A percentile compares a stretch with the other conserved stretches of the same genome.
Conservation (phyloP, 2,888 invertebrate species). For the Rugalucina vietnamica region DNA sequence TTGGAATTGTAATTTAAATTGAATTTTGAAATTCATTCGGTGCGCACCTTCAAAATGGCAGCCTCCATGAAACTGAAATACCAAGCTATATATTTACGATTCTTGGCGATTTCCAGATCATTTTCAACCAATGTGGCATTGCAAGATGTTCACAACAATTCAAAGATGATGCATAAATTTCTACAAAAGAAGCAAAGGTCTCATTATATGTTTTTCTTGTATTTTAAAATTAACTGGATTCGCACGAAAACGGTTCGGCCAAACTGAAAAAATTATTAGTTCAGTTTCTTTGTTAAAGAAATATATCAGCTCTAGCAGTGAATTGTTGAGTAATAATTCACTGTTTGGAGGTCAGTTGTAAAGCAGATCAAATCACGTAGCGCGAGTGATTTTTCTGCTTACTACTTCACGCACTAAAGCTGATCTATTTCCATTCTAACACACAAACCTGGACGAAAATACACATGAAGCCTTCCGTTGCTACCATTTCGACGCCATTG, state of each 20-base stretch:
- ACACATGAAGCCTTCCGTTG: too few species aligned
- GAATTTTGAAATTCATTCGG: not conserved
- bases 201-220: not conserved
- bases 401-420: too few species aligned
- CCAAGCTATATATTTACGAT: not conserved
- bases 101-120: not conserved
- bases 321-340: not conserved
- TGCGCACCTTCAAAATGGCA: conserved; percentile 35
- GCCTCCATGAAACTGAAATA: conserved; percentile 17
- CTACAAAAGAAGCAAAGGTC: conserved; percentile 31
- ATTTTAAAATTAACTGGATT: not conserved
- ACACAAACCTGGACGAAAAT: too few species aligned
- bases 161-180: conserved; percentile 36
- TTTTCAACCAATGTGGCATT: not conserved
- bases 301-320: too few species aligned
- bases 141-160: not conserved
- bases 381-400: too few species aligned
- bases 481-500: too few species aligned
- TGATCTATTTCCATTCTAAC: too few species aligned
- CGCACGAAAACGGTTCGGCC: not conserved
- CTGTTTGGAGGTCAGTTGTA: not conserved
- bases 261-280: too few species aligned
- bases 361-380: too few species aligned
- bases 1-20: too few species aligned
- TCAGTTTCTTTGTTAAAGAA: too few species aligned